Conservation (phyloP, 2,888 invertebrate genomes). For the Drepanosiphum platanoidis region DNA sequence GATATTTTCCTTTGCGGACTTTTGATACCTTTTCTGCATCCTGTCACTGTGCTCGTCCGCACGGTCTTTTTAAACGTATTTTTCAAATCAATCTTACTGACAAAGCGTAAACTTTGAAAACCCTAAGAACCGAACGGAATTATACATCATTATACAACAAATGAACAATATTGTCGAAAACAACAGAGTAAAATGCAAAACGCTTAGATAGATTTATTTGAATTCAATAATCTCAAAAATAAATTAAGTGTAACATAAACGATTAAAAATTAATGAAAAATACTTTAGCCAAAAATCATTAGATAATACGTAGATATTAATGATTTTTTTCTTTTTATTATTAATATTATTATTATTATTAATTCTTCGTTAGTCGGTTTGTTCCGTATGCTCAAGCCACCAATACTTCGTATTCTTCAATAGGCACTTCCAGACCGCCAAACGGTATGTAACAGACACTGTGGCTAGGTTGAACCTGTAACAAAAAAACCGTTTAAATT, state of each 20-base stretch:
- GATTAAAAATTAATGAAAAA: background rate
- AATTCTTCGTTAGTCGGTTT: background rate
- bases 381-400: slow-evolving; percentile 45
- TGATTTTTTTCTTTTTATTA: too few relatives aligned
- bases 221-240: background rate
- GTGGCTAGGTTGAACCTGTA: slow-evolving; percentile 82
- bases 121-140: too few relatives aligned
- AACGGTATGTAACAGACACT: slow-evolving; percentile 85
- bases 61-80: too few relatives aligned
- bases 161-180: too few relatives aligned
- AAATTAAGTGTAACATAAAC: slow-evolving; percentile 25
- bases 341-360: too few relatives aligned
- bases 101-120: too few relatives aligned
- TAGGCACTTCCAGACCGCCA: slow-evolving; percentile 81
- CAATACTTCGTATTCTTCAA: slow-evolving; percentile 84
- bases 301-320: too few relatives aligned
- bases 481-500: slow-evolving; percentile 46
- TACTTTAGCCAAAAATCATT: background rate
- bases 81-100: too few relatives aligned
- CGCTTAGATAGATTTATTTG: background rate
- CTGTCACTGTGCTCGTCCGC: too few relatives aligned
- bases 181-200: background rate
- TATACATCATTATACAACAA: too few relatives aligned
- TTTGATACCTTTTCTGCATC: too few relatives aligned
- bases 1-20: too few relatives aligned